Evolutionary conservation across 2,888 invertebrate genomes (phyloP).

Genomic region (Eristalis arbustorum): DNA sequence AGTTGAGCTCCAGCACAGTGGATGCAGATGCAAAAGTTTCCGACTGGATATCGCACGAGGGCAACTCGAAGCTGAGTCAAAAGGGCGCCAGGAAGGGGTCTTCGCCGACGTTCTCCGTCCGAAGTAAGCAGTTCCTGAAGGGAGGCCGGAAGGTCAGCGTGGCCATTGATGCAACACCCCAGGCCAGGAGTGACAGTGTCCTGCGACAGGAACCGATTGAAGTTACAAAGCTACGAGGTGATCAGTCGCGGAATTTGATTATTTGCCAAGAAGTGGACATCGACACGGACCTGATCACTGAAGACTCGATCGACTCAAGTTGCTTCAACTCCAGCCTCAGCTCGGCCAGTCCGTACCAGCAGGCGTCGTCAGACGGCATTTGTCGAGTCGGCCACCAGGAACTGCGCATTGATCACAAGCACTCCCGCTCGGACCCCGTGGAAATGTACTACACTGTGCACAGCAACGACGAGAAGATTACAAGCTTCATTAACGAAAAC

Average conservation of each 20-base stretch:
- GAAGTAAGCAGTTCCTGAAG: slow-evolving; percentile 79
- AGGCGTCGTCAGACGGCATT: slow-evolving; percentile 73
- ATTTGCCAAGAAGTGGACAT: slow-evolving; percentile 79
- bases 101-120: slow-evolving; percentile 74
- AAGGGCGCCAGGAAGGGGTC: slow-evolving; percentile 79
- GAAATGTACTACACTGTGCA: slow-evolving; percentile 80
- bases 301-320: slow-evolving; percentile 78
- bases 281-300: slow-evolving; percentile 77
- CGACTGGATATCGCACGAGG: slow-evolving; percentile 91
- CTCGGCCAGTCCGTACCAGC: slow-evolving; percentile 67
- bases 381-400: background rate
- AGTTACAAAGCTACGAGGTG: slow-evolving; percentile 82
- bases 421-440: slow-evolving; percentile 86
- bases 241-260: slow-evolving; percentile 76
- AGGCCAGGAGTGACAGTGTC: slow-evolving; percentile 86
- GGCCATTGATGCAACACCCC: slow-evolving; percentile 89
- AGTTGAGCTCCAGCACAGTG: slow-evolving; percentile 89
- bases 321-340: slow-evolving; percentile 69
- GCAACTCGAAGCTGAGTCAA: slow-evolving; percentile 77
- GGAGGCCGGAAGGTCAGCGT: slow-evolving; percentile 87
- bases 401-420: slow-evolving; percentile 82
- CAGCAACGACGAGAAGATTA: slow-evolving; percentile 80
- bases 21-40: slow-evolving; percentile 93
- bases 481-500: slow-evolving; percentile 78
- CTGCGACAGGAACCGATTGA: slow-evolving; percentile 89